Conservation (phyloP, 37 sponge, comb jelly and placozoan species). For the Crambe crambe region DNA sequence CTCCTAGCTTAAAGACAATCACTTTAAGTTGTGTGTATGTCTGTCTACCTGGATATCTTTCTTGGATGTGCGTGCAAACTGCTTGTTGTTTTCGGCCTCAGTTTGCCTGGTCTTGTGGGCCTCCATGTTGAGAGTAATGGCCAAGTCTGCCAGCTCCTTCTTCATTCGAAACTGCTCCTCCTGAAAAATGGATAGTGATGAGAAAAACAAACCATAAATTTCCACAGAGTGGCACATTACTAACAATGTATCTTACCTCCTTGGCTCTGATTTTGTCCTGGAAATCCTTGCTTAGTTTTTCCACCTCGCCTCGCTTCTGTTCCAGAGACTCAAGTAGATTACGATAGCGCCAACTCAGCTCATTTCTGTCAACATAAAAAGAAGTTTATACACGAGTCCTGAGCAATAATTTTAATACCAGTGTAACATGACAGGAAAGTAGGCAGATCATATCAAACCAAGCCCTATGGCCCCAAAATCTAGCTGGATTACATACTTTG, state of each 20-base stretch:
- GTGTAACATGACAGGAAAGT: no score
- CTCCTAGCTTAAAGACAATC: neutral
- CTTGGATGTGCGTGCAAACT: neutral
- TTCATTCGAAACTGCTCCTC: constrained; percentile 72
- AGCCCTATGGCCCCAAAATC: no score
- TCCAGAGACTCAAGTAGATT: constrained; percentile 50
- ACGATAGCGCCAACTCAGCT: constrained; percentile 52
- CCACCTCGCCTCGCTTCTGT: constrained; percentile 52
- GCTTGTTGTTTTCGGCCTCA: constrained; percentile 6
- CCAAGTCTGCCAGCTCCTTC: constrained; percentile 64
- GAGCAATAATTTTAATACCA: no score
- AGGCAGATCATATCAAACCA: no score
- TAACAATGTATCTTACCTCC: constrained; percentile 19
- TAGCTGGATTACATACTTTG: no score
- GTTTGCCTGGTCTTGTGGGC: constrained; percentile 50
- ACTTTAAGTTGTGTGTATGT: no score
- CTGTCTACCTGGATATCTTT: constrained; percentile 12
- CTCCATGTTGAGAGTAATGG: constrained; percentile 87
- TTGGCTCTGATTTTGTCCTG: constrained; percentile 52
- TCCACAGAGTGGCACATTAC: no score
- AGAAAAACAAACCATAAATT: neutral
- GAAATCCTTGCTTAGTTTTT: constrained; percentile 64
- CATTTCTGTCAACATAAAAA: constrained; percentile 31
- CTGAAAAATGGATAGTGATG: constrained; percentile 8
- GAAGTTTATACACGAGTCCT: no score